phyloP scores from a whole-genome alignment of 2,113 vertebrate species.

The Myodes glareolus region DNA sequence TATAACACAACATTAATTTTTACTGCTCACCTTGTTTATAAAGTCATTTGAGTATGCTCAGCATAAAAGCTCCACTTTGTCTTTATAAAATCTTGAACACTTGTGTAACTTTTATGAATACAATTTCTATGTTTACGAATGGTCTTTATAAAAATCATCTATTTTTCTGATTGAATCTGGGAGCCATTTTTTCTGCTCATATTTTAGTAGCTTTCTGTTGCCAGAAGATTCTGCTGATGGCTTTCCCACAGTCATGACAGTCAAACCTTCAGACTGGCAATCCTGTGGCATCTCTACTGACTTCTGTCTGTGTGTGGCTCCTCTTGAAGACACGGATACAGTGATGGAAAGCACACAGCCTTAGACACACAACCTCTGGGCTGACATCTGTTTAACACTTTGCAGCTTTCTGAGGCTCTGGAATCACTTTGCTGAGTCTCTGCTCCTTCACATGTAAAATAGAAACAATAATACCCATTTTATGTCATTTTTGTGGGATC shows the following conservation, averaged over 20 bases:
- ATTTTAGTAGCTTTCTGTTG: not conserved
- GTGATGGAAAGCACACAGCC: not conserved
- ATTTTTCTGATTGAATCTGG: slow-evolving; percentile 45
- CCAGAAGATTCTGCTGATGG: not conserved
- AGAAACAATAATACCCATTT: slow-evolving; percentile 5
- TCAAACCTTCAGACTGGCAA: not conserved
- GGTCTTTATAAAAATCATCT: slow-evolving; percentile 32
- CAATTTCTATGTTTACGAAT: slow-evolving; percentile 16
- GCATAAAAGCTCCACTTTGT: not conserved
- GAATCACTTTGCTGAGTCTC: not conserved
- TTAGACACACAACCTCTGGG: not conserved
- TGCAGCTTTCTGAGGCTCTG: not conserved
- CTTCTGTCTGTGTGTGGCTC: not conserved
- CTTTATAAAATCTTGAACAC: not conserved
- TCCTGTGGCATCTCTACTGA: not conserved
- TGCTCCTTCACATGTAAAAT: slow-evolving; percentile 6
- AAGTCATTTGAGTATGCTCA: not conserved
- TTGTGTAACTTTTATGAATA: not conserved
- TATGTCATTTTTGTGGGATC: not conserved
- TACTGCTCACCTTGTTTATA: slow-evolving; percentile 11
- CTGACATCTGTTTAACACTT: not conserved
- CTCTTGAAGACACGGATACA: not conserved
- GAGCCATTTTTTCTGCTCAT: slow-evolving; percentile 37
- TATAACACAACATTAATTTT: not conserved
- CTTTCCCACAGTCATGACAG: not conserved